Conservation (phyloP, 2,113 vertebrate species). For the Gorsachius goisagi region DNA sequence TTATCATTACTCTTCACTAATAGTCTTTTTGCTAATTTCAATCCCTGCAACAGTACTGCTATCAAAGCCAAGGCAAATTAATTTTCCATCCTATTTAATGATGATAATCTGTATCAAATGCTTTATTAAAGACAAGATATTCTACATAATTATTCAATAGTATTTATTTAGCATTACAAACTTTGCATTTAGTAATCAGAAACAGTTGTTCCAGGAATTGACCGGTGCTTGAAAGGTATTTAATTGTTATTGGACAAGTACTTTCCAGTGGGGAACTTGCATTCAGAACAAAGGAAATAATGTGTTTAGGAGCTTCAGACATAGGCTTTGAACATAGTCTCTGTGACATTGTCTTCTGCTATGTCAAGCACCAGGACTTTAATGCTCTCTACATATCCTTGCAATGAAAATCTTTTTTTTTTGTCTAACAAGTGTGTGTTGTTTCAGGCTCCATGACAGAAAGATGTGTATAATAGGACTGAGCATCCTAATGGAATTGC, state of each 20-base stretch:
- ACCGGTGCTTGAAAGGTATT: not conserved
- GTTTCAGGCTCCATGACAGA: slow-evolving; percentile 90
- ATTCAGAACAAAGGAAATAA: not conserved
- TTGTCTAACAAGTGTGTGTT: not conserved
- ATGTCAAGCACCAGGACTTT: not conserved
- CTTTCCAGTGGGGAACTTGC: not conserved
- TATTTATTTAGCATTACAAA: slow-evolving; percentile 31
- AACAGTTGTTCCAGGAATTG: slow-evolving; percentile 3
- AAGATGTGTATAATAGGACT: slow-evolving; percentile 98
- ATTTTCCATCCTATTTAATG: slow-evolving; percentile 37
- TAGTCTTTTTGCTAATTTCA: not conserved
- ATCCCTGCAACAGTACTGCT: not conserved
- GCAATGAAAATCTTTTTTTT: not conserved
- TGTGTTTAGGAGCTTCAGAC: not conserved
- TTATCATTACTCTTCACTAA: not conserved
- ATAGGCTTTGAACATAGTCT: not conserved
- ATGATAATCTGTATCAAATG: not conserved
- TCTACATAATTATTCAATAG: not conserved
- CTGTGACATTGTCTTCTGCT: not conserved
- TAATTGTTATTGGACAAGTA: not conserved
- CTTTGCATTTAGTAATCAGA: not conserved
- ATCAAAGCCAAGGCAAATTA: slow-evolving; percentile 7
- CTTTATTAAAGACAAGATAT: slow-evolving; percentile 19
- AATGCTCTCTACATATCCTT: not conserved
- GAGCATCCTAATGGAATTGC: slow-evolving; percentile 91